Evolutionary conservation across 2,797 vertebrate genomes (phyloP), one percentile per base, ranked within the genome.

Genomic region (Aplochiton taeniatus): DNA sequence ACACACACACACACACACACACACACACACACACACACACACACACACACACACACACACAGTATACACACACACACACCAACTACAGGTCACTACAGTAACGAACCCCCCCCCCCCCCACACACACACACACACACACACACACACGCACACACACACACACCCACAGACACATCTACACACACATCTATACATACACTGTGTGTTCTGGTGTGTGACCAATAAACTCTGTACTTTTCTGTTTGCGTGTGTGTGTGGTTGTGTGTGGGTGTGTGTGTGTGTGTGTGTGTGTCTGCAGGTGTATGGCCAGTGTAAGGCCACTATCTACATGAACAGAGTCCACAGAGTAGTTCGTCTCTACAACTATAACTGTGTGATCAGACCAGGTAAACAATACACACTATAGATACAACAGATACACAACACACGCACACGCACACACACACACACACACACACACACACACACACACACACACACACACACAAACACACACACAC

Each of bases 231-330:
- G 49, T 51, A n/a, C 4, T 51, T 8, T 18, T 9, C 50, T 1
- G 0, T 16, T 3, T n/a, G n/a, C 13, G 9, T 51, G 14, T 17
- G 50, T 17, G n/a, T 51, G 13, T 17, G 18, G n/a, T 52, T 17
- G 3, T 20, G 46, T 43, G 20, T 57, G 1, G 17, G 13, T 20
- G 18, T 14, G 9, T 41, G 7, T 61, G 19, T 68, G 43, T 63
- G 63, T 70, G 54, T 12, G 4, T 20, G 45, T 53, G 20, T 48
- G 0, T 41, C 13, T 20, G 12, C 82, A 93, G 92, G 77, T 89
- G 0, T 93, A 93, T 51, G 92, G 92, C 63, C 89, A 89, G 68
- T 93, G 92, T 73, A 90, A 88, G 69, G 86, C 78, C 46, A 72
- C 48, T 16, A 89, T 93, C 66, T 92, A 75, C 76, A 84, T 92